Percentiles rank a stretch among this genome's conserved stretches.
phyloP scores from a whole-genome alignment of 2,888 invertebrate species.

The Elmis aenea region DNA sequence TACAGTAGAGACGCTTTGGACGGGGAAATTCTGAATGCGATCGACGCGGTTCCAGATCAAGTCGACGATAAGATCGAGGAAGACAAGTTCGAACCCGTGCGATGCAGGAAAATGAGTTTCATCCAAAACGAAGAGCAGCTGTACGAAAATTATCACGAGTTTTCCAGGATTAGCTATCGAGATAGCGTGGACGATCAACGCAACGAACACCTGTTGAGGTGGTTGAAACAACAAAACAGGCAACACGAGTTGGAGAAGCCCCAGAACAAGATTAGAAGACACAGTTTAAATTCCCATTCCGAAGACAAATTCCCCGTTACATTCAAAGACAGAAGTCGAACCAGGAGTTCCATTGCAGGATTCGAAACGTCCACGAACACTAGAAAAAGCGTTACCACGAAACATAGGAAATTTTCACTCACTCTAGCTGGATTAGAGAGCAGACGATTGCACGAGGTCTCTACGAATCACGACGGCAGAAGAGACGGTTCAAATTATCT shows the following conservation, averaged over 20 bases:
- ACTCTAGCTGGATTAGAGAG: constrained; percentile 35
- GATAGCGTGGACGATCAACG: constrained; percentile 39
- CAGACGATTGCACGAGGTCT: constrained; percentile 37
- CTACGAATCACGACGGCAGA: constrained; percentile 10
- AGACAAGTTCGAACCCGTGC: constrained; percentile 7
- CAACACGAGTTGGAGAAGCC: constrained; percentile 13
- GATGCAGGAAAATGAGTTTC: constrained; percentile 37
- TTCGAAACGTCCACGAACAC: constrained; percentile 35
- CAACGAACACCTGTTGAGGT: constrained; percentile 44
- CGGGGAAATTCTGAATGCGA: constrained; percentile 41
- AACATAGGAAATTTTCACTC: constrained; percentile 18
- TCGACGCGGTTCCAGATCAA: constrained; percentile 31
- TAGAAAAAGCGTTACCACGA: constrained; percentile 32
- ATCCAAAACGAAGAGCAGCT: constrained; percentile 41
- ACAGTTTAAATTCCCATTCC: constrained; percentile 13
- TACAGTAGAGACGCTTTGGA: constrained; percentile 43
- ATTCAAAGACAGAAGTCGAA: neutral
- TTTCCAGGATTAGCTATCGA: constrained; percentile 16
- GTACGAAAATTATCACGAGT: constrained; percentile 42
- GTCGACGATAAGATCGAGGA: constrained; percentile 5
- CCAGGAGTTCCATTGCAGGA: neutral
- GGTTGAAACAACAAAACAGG: constrained; percentile 44
- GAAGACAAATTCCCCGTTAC: constrained; percentile 5
- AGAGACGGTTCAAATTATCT: constrained; percentile 15
- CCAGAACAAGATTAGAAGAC: constrained; percentile 9